These are phyloP conservation scores for Vollenhovia emeryi DNA, from an alignment of 1,140 invertebrate species.

Conservation along the genomic window DNA sequence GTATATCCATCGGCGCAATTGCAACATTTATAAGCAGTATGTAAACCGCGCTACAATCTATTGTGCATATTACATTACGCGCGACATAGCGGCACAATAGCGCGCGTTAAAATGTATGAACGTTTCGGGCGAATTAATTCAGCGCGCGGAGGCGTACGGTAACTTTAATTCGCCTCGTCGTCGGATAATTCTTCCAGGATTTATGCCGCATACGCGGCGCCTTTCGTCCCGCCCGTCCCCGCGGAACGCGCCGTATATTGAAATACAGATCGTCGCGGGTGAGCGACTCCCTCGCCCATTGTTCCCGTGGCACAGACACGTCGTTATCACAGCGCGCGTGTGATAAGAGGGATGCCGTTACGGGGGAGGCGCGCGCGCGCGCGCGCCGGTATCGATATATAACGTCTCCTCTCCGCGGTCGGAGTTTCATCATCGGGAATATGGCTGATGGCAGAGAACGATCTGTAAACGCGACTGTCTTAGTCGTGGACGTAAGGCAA, in stretches of 20 bases:
- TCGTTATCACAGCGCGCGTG: not conserved
- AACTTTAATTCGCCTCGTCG: slow-evolving; percentile 49
- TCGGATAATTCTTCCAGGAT: slow-evolving; percentile 52
- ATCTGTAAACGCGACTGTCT: too few species aligned
- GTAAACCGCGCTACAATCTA: slow-evolving; percentile 9
- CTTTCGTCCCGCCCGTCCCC: not conserved
- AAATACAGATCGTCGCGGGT: slow-evolving; percentile 36
- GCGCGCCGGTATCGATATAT: slow-evolving; percentile 3
- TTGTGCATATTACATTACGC: slow-evolving; percentile 24
- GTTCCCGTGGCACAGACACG: slow-evolving; percentile 39
- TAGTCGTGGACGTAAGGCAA: too few species aligned
- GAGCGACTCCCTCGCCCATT: slow-evolving; percentile 37
- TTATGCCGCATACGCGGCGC: slow-evolving; percentile 47
- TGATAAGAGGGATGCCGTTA: slow-evolving; percentile 60
- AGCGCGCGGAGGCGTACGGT: slow-evolving; percentile 11
- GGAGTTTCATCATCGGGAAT: slow-evolving; percentile 40
- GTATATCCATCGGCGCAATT: not conserved
- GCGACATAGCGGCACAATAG: slow-evolving; percentile 41
- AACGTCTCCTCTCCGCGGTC: not conserved
- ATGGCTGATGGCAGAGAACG: too few species aligned
- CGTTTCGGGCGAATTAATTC: slow-evolving; percentile 50
- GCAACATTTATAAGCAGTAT: slow-evolving; percentile 26
- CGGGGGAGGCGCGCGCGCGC: too few species aligned
- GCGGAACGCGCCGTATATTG: slow-evolving; percentile 1
- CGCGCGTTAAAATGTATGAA: slow-evolving; percentile 48